These are phyloP conservation scores for Eurosta solidaginis DNA, from an alignment of 1,140 invertebrate genomes.

Conservation along the genomic window DNA sequence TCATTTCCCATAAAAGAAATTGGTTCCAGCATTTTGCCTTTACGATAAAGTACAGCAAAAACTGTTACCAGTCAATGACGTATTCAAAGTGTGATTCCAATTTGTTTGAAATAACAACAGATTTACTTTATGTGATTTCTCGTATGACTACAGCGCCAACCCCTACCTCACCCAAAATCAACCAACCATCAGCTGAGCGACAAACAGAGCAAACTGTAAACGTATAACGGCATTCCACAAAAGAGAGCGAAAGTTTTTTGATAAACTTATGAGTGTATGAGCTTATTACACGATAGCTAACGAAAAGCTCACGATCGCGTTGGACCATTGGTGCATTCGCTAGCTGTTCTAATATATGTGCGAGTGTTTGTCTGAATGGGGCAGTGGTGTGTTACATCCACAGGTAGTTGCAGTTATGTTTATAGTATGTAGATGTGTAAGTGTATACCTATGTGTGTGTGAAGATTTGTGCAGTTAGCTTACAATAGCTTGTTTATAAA, in stretches of 20 bases:
- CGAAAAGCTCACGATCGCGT: not conserved
- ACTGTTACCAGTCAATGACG: not conserved
- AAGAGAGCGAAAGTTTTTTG: slow-evolving; percentile 23
- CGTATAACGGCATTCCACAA: not conserved
- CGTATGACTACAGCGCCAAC: not conserved
- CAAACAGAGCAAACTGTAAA: not conserved
- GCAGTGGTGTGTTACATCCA: not conserved
- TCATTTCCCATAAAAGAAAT: too few relatives aligned
- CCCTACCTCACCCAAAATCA: not conserved
- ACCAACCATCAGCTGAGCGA: not conserved
- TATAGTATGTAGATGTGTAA: too few relatives aligned
- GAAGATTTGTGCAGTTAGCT: not conserved
- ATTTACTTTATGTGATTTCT: too few relatives aligned
- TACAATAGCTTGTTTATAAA: not conserved
- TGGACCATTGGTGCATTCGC: not conserved
- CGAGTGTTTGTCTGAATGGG: not conserved
- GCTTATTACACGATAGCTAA: not conserved
- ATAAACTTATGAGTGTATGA: not conserved
- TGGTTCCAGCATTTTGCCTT: not conserved
- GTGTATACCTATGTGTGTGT: too few relatives aligned
- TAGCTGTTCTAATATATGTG: not conserved
- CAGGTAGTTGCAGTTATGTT: slow-evolving; percentile 27
- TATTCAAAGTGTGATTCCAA: not conserved
- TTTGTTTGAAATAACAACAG: not conserved
- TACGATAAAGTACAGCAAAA: not conserved